A percentile compares a stretch with the other conserved stretches of the same genome.
phyloP scores from a whole-genome alignment of 2,113 vertebrate species.

The Xerus inauris region DNA sequence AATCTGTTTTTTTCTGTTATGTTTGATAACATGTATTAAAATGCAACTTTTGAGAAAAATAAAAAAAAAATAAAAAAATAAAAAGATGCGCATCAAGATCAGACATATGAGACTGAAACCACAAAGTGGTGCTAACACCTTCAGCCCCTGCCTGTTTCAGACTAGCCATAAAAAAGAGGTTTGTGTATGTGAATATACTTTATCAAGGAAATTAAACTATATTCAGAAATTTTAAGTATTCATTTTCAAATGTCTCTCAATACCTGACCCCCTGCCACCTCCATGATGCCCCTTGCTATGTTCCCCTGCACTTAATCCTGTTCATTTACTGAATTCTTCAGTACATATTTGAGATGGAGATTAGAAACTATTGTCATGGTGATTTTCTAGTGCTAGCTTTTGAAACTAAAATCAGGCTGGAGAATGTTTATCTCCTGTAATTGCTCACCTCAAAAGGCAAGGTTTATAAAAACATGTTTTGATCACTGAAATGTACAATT shows the following conservation, averaged over 20 bases:
- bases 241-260: not conserved
- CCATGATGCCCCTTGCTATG: rapidly evolving
- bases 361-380: not conserved
- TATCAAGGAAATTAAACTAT: slow-evolving; percentile 20
- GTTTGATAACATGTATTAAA: too few relatives aligned
- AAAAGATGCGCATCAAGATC: too few relatives aligned
- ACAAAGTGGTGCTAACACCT: not conserved
- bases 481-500: not conserved
- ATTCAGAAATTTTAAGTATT: not conserved
- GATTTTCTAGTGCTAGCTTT: not conserved
- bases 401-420: not conserved
- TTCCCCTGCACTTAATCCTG: not conserved
- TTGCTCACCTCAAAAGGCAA: not conserved
- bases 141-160: not conserved
- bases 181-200: not conserved
- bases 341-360: not conserved
- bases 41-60: too few relatives aligned
- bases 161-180: not conserved
- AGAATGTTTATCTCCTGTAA: not conserved
- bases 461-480: slow-evolving; percentile 24
- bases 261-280: not conserved
- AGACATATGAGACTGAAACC: not conserved
- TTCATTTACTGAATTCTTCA: not conserved
- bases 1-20: too few relatives aligned
- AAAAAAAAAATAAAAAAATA: too few relatives aligned